phyloP scores from a whole-genome alignment of 2,888 invertebrate species.

The Spisula subtruncata region DNA sequence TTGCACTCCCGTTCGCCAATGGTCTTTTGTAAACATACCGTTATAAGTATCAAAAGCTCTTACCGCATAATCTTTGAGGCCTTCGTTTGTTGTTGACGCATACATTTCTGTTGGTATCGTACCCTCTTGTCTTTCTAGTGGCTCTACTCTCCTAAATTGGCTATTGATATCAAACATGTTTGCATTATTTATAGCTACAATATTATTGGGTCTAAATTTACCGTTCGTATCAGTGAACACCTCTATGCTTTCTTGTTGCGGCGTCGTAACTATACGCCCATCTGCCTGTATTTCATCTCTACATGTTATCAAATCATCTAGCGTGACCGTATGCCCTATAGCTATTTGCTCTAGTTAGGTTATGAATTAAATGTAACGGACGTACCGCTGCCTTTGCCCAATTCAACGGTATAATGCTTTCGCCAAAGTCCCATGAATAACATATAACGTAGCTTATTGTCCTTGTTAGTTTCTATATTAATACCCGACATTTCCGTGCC shows the following conservation, averaged over 20 bases:
- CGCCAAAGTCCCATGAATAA: slow-evolving; percentile 41
- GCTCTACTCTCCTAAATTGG: not conserved
- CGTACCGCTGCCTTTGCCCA: not conserved
- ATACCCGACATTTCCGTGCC: not conserved
- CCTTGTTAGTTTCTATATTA: not conserved
- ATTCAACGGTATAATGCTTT: slow-evolving; percentile 28
- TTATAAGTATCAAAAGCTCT: slow-evolving; percentile 33
- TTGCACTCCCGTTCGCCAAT: slow-evolving; percentile 21
- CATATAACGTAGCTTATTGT: not conserved
- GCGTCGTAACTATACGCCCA: slow-evolving; percentile 42
- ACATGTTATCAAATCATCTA: slow-evolving; percentile 19
- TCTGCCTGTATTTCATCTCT: slow-evolving; percentile 35
- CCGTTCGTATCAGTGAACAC: slow-evolving; percentile 28
- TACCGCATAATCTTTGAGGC: not conserved
- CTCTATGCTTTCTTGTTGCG: slow-evolving; percentile 38
- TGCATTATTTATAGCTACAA: not conserved
- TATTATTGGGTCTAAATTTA: slow-evolving; percentile 42
- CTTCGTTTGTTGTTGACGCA: not conserved
- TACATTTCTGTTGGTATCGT: slow-evolving; percentile 27
- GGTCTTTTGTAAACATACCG: slow-evolving; percentile 18
- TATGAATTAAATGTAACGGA: not conserved
- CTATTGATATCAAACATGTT: not conserved
- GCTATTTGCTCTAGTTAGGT: not conserved
- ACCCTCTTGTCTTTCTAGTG: not conserved
- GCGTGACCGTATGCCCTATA: not conserved